Conservation (phyloP, 2,888 invertebrate species). For the Noctua fimbriata region DNA sequence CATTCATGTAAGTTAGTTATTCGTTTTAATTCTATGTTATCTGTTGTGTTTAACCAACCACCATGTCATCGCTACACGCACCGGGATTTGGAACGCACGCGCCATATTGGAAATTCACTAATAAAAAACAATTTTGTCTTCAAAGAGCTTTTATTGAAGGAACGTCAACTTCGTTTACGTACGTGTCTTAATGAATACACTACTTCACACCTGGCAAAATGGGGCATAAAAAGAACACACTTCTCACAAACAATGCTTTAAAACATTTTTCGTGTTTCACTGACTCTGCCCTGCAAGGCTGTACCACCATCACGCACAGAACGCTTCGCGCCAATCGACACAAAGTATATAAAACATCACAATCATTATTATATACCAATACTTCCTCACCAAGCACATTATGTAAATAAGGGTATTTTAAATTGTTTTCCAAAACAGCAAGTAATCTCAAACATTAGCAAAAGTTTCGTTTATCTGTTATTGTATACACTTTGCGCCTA, state of each 20-base stretch:
- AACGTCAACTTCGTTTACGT: conserved; percentile 17
- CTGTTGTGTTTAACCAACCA: conserved; percentile 72
- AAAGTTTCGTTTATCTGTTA: not conserved
- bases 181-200: conserved; percentile 33
- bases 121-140: not conserved
- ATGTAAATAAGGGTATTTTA: conserved; percentile 47
- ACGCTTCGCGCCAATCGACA: conserved; percentile 40
- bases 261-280: conserved; percentile 34
- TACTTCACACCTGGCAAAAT: conserved; percentile 42
- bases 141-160: conserved; percentile 6
- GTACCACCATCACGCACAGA: conserved; percentile 39
- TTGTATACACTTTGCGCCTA: not conserved
- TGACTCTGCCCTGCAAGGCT: conserved; percentile 10
- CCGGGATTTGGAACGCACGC: conserved; percentile 70
- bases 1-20: not conserved
- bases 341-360: conserved; percentile 26
- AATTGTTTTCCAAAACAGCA: not conserved
- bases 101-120: conserved; percentile 50
- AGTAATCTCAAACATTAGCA: not conserved
- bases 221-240: conserved; percentile 14
- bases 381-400: conserved; percentile 53
- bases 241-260: conserved; percentile 39
- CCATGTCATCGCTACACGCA: conserved; percentile 76
- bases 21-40: conserved; percentile 19
- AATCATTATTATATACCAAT: not conserved